phyloP scores from a whole-genome alignment of 2,797 vertebrate genomes.

The Balearica regulorum region DNA sequence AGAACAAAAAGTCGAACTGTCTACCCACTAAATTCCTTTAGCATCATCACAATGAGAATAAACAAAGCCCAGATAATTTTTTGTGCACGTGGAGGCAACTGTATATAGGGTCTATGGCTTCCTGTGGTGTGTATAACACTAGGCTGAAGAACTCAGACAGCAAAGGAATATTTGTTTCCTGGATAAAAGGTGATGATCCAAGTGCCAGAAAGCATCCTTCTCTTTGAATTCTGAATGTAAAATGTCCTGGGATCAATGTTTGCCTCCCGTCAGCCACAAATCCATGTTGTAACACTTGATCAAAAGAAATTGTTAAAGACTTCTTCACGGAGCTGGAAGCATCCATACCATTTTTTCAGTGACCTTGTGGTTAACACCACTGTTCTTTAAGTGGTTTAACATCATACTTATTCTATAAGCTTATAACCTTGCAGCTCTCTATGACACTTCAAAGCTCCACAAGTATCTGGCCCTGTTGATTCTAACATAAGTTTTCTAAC shows the following conservation, averaged over 20 bases:
- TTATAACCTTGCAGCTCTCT: neutral
- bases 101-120: neutral
- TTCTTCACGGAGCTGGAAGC: neutral
- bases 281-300: neutral
- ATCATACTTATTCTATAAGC: neutral
- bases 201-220: neutral
- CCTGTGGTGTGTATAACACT: neutral
- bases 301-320: neutral
- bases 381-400: neutral
- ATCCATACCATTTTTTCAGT: neutral
- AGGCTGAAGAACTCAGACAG: neutral
- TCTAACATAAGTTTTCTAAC: neutral
- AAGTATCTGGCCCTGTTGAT: neutral
- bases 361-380: neutral
- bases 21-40: neutral
- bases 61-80: neutral
- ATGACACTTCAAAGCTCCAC: neutral
- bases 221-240: neutral
- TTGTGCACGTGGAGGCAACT: neutral
- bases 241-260: neutral
- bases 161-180: neutral
- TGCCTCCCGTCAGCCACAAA: neutral
- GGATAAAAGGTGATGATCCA: neutral
- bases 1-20: neutral
- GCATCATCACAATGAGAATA: neutral